Evolutionary conservation across 1,140 invertebrate genomes (phyloP), one percentile per base, ranked within the genome.

Genomic region (Drosophila parvula): DNA sequence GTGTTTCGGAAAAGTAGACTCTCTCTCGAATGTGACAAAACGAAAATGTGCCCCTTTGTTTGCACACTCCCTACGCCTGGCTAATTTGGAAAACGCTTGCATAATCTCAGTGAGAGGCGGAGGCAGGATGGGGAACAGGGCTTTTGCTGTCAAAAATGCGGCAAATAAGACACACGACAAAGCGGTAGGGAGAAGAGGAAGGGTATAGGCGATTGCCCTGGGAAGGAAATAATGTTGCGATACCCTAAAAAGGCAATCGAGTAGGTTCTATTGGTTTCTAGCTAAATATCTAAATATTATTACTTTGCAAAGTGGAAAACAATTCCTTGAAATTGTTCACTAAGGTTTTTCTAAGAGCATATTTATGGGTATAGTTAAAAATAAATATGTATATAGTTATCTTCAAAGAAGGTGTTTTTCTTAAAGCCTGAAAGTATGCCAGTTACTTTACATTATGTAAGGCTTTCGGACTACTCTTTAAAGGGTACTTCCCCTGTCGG

Each of bases 121-220:
- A 34, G 3, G 32, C 41, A 18, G 28, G 34, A 30, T 4, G 16
- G 34, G 22, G 69, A n/a, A 7, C 36, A 11, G 47, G 51, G 18
- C 14, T 41, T 18, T 34, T 34, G 48, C 81, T 84, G 81, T 85
- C 81, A 85, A 68, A 82, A 79, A 74, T 75, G 75, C 75, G 69
- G 68, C 68, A 82, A 82, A 82, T 64, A 82, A 64, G 75, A 67
- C 75, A 79, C 63, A 65, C 63, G 48, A 57, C 70, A 51, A 47
- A 27, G 50, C 18, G 27, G 47, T 28, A 5, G 9, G 27, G 14
- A 2, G n/a, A 10, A 22, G 28, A 12, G 38, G 45, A 27, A 8
- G 12, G n/a, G 48, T 16, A 34, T 48, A 45, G 55, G 34, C 60
- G 50, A 43, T 30, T 47, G 62, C 30, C 67, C 28, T 57, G 18